phyloP scores from a whole-genome alignment of 2,888 invertebrate species.

The Pammene aurita region DNA sequence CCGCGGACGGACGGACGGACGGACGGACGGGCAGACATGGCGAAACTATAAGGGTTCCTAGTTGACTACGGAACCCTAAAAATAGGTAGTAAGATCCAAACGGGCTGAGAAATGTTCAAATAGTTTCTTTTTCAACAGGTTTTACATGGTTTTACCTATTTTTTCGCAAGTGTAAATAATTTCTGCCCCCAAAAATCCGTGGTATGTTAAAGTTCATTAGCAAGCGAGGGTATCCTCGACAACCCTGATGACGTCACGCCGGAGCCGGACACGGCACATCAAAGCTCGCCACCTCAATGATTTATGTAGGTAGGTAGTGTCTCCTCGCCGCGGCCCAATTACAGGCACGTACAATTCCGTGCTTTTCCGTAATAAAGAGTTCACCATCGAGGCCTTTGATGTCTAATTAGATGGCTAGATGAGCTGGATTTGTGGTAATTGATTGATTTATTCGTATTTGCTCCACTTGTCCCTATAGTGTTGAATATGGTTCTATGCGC shows the following conservation, averaged over 20 bases:
- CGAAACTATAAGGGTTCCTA: no score
- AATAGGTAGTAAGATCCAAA: no score
- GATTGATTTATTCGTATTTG: constrained; percentile 65
- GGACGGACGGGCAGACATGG: no score
- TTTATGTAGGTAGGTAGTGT: constrained; percentile 66
- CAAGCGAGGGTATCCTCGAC: constrained; percentile 10
- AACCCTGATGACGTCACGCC: constrained; percentile 67
- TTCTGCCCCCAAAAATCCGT: no score
- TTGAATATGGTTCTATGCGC: background rate
- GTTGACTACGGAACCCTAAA: no score
- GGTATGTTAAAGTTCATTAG: no score
- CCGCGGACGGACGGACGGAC: no score
- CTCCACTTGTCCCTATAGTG: constrained; percentile 9
- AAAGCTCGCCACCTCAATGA: constrained; percentile 71
- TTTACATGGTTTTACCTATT: no score
- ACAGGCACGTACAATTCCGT: constrained; percentile 73
- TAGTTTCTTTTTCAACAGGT: no score
- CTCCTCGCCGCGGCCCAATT: constrained; percentile 77
- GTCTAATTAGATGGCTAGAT: constrained; percentile 70
- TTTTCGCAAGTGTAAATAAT: no score
- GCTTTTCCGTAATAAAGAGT: constrained; percentile 75
- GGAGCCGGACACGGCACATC: constrained; percentile 79
- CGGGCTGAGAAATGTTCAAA: no score
- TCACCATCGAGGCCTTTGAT: constrained; percentile 72
- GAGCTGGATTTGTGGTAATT: constrained; percentile 57